Conservation (phyloP, 2,113 vertebrate species). For the Chaetodon auriga region DNA sequence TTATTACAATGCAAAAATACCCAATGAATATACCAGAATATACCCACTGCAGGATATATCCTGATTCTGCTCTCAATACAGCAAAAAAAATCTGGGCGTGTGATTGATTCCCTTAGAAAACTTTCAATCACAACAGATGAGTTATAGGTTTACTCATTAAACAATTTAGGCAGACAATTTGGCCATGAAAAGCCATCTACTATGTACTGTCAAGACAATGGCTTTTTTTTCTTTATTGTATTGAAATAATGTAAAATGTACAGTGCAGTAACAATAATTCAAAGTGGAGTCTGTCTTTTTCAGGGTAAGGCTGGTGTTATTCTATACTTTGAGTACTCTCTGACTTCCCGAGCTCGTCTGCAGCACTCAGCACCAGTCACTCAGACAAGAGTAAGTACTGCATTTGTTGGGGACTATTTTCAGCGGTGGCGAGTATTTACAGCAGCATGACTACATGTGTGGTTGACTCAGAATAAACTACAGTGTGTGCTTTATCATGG, state of each 20-base stretch:
- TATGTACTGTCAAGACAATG: too few species aligned
- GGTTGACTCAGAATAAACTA: not conserved
- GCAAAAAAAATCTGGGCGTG: too few species aligned
- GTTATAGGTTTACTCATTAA: too few species aligned
- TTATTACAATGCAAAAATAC: not conserved
- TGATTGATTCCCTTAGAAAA: not conserved
- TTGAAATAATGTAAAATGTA: not conserved
- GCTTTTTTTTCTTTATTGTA: too few species aligned
- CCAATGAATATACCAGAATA: not conserved
- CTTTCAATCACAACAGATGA: too few species aligned
- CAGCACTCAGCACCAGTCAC: not conserved
- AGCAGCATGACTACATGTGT: not conserved
- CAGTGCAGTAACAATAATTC: not conserved
- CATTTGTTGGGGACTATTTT: not conserved
- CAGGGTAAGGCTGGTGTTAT: not conserved
- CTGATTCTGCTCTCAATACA: not conserved
- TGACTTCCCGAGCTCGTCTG: not conserved
- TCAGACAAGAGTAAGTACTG: not conserved
- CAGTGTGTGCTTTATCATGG: not conserved
- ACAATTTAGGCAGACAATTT: too few species aligned
- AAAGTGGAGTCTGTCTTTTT: not conserved
- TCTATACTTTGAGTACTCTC: not conserved
- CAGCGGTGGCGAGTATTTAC: not conserved
- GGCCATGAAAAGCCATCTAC: too few species aligned
- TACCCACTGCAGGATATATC: not conserved